Percentiles rank a stretch among this genome's conserved stretches.
Evolutionary conservation across 2,888 invertebrate species (phyloP).

Genomic region (Invenusta paracnida): DNA sequence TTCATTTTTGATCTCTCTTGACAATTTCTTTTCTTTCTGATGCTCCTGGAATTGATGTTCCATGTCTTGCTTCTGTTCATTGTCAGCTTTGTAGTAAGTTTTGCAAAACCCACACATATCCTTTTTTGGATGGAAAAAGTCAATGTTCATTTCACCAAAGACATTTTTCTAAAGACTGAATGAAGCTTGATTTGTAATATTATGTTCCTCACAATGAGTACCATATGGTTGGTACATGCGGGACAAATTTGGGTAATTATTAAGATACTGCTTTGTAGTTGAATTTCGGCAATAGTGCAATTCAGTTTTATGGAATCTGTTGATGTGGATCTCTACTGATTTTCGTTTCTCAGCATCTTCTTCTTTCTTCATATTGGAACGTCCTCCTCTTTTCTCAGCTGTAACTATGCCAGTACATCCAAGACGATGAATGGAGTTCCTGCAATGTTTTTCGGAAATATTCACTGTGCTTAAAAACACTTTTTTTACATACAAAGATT

Average conservation of each 20-base stretch:
- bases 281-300: constrained; percentile 32
- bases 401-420: not conserved
- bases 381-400: constrained; percentile 16
- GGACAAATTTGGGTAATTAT: not conserved
- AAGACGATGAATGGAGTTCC: constrained; percentile 23
- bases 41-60: not conserved
- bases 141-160: not conserved
- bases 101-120: constrained; percentile 33
- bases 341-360: constrained; percentile 19
- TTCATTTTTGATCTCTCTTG: not conserved
- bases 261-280: constrained; percentile 31
- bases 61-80: constrained; percentile 18
- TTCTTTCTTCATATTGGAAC: constrained; percentile 13
- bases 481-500: constrained; percentile 21
- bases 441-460: constrained; percentile 26
- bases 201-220: constrained; percentile 21
- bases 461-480: constrained; percentile 1
- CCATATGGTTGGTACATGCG: constrained; percentile 13
- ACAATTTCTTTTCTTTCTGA: not conserved
- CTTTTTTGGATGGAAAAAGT: constrained; percentile 34
- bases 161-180: not conserved
- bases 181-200: constrained; percentile 13
- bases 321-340: constrained; percentile 28
- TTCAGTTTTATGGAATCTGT: constrained; percentile 32
- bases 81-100: constrained; percentile 6